Conservation (phyloP, 1,140 invertebrate species). For the Elymnias hypermnestra region DNA sequence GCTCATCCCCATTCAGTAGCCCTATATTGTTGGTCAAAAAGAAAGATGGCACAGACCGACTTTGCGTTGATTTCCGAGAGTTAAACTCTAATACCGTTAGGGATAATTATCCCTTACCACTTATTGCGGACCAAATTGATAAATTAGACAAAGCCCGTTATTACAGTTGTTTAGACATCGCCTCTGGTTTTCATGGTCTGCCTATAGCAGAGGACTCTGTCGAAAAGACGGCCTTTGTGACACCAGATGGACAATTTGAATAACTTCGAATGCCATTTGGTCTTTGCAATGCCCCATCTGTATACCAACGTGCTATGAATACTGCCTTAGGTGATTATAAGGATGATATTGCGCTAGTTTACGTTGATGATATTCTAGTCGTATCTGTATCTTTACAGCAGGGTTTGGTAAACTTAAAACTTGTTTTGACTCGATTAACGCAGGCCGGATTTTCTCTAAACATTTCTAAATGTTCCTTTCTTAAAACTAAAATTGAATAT, state of each 20-base stretch:
- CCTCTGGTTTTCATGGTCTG: constrained; percentile 46
- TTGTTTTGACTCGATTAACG: no score
- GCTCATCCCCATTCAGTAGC: constrained; percentile 32
- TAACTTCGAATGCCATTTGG: constrained; percentile 29
- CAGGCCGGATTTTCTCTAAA: constrained; percentile 38
- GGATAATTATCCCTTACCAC: constrained; percentile 19
- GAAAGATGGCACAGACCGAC: constrained; percentile 9
- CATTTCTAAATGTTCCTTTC: constrained; percentile 28
- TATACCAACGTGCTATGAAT: constrained; percentile 33
- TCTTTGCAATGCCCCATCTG: constrained; percentile 18
- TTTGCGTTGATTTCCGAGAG: constrained; percentile 26
- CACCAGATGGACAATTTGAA: constrained; percentile 27
- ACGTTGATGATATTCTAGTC: constrained; percentile 22
- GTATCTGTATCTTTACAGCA: no score
- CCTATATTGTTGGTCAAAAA: constrained; percentile 22
- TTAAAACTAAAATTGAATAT: constrained; percentile 31
- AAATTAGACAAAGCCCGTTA: constrained; percentile 5
- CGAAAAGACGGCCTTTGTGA: constrained; percentile 72
- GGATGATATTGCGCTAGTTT: constrained; percentile 9
- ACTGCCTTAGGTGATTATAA: neutral
- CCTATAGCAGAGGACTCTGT: constrained; percentile 40
- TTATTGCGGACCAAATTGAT: constrained; percentile 23
- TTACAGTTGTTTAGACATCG: constrained; percentile 18
- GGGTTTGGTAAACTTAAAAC: no score
- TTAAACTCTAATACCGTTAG: constrained; percentile 10